Conservation (phyloP, 2,797 vertebrate species). For the Thunnus albacares region DNA sequence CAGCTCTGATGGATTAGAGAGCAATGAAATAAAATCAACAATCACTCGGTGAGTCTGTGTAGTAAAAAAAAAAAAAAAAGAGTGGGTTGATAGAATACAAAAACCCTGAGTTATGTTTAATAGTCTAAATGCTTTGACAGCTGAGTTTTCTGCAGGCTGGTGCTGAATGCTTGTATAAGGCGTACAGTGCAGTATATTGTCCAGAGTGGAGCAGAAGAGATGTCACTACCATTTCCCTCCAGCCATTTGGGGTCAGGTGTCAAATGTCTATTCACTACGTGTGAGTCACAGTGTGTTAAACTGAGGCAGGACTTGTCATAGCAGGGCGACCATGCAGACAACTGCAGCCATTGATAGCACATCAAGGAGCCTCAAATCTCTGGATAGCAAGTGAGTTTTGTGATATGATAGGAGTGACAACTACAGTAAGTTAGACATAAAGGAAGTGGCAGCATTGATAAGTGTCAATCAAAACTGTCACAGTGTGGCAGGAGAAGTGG, state of each 20-base stretch:
- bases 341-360: constrained; percentile 12
- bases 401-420: constrained; percentile 20
- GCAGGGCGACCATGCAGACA: constrained; percentile 9
- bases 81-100: constrained; percentile 14
- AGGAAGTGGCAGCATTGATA: constrained; percentile 37
- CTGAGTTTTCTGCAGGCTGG: constrained; percentile 28
- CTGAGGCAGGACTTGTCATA: constrained; percentile 43
- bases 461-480: constrained; percentile 56
- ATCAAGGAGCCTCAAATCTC: constrained; percentile 16
- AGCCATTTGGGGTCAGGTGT: constrained; percentile 50
- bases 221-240: constrained; percentile 43
- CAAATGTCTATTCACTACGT: constrained; percentile 51
- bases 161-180: constrained; percentile 3
- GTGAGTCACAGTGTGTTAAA: constrained; percentile 49
- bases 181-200: background rate
- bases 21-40: constrained; percentile 48
- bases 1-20: constrained; percentile 23
- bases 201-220: constrained; percentile 31
- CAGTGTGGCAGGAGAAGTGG: constrained; percentile 24
- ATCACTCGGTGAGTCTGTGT: constrained; percentile 22
- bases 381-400: background rate
- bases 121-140: constrained; percentile 36
- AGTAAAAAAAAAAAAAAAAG: constrained; percentile 7
- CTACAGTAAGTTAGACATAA: constrained; percentile 22
- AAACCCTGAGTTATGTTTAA: constrained; percentile 24